Base-by-base conservation (phyloP, 2,113 vertebrate genomes). In the Mirza zaza region DNA sequence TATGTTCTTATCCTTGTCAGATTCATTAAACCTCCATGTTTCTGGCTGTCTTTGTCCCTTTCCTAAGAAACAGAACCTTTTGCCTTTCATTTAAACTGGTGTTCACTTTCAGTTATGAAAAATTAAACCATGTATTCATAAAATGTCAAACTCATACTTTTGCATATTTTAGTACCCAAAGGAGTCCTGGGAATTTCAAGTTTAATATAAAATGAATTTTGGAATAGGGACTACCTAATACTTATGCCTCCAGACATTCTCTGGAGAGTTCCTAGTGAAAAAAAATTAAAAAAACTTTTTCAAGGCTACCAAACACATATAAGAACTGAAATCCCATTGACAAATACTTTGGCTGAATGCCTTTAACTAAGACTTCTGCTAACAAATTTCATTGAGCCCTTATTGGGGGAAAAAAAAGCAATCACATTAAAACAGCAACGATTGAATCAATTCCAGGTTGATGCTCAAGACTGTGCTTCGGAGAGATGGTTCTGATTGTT, bases 141-240 rank as follows among this genome's bases (percentile, higher is more conserved):
- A 70, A 45, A 42, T 94, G 29, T 91, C 34, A 95, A 70, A n/a
- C 8, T 87, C 90, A 97, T 68, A 95, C 27, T 97, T 98, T 96
- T 96, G 48, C 63, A 97, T 90, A 90, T 90, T 95, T 88, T 97
- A 73, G 68, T 95, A 96, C 65, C 45, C 68, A 93, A 81, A 84
- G 70, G 87, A 97, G 45, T 50, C 88, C 25, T 95, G n/a, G 23
- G 93, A 97, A 71, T 96, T 98, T 93, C n/a, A 71, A 87, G n/a
- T 87, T 96, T 97, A 94, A 96, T 96, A 55, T 45, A 95, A 97
- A 87, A 52, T 96, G 57, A 98, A 98, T 97, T 96, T 96, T 95
- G 77, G 87, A 61, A 29, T 61, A 67, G 1, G 10, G 39, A 80
- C 89, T 96, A 23, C 93, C 27, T 55, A 91, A 94, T 95, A 90